Conservation (phyloP, 2,888 invertebrate species). For the Brenthis hecate region DNA sequence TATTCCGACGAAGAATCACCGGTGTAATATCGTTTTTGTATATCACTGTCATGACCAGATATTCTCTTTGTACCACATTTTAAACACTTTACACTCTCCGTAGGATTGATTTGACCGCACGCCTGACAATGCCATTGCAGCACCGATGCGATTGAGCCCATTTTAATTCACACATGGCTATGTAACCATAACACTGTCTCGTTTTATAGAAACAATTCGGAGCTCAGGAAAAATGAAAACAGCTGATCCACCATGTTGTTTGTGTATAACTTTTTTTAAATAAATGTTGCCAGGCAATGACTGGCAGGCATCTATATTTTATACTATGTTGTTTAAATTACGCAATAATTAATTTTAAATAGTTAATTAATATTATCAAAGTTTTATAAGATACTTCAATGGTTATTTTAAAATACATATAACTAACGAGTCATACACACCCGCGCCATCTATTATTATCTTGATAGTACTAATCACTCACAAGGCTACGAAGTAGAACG, state of each 20-base stretch:
- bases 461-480: too few species aligned
- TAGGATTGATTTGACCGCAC: conserved; percentile 94
- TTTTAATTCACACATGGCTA: conserved; percentile 84
- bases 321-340: background rate
- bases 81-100: conserved; percentile 91
- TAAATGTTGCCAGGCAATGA: conserved; percentile 22
- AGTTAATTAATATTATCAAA: too few species aligned
- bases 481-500: too few species aligned
- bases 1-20: conserved; percentile 73
- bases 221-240: conserved; percentile 75
- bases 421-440: too few species aligned
- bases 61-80: conserved; percentile 89
- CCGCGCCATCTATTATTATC: too few species aligned
- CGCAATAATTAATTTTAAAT: too few species aligned
- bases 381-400: too few species aligned
- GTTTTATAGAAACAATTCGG: conserved; percentile 72
- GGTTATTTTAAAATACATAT: too few species aligned
- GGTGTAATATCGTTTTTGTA: conserved; percentile 64
- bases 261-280: conserved; percentile 72
- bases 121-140: conserved; percentile 95
- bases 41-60: conserved; percentile 81
- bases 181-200: conserved; percentile 75
- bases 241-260: conserved; percentile 86
- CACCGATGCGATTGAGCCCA: conserved; percentile 97
- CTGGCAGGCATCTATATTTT: background rate